Base-by-base conservation (phyloP, 1,140 invertebrate species). In the Drosophila mayri region DNA sequence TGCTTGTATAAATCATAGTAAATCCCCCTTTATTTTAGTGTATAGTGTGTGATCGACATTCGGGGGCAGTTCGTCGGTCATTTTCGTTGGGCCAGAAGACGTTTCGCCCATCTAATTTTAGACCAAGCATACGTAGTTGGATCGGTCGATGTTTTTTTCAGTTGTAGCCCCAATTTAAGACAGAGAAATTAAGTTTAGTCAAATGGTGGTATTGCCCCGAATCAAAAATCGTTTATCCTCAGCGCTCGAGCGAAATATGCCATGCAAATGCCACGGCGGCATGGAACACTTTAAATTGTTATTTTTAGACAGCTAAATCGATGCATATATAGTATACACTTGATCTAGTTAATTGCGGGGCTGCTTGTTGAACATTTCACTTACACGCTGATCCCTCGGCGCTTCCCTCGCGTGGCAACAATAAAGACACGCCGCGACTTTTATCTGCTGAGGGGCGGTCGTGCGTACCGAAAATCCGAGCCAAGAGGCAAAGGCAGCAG, bases 41-140 rank as follows among this genome's bases (percentile, higher is more conserved):
- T 28, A 46, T 32, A 47, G 75, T 73, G 67, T 72, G 46, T 41
- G 49, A 64, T 64, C 47, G 59, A 32, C 47, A 60, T 68, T 76
- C 52, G 52, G 52, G 52, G 52, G 35, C 52, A 54, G 52, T 25
- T 77, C 66, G 66, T 73, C 65, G 79, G 63, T 82, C 66, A 76
- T 60, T 83, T 73, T 77, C 74, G 63, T 73, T 87, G 84, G 84
- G 73, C 78, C 70, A 88, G 79, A 76, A 79, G 79, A 72, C 73
- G 58, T 75, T 65, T 82, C 58, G 84, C 66, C 75, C 49, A 57
- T 71, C 85, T 88, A 88, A 84, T 75, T 72, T 64, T 88, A 90
- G 84, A 71, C 41, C 68, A 84, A 88, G 84, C 84, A 88, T 86
- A 88, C 84, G 80, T 87, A 80, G 84, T 88, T 88, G 80, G 59